Base-by-base conservation (phyloP, 1,140 invertebrate species). In the Gryllus bimaculatus region DNA sequence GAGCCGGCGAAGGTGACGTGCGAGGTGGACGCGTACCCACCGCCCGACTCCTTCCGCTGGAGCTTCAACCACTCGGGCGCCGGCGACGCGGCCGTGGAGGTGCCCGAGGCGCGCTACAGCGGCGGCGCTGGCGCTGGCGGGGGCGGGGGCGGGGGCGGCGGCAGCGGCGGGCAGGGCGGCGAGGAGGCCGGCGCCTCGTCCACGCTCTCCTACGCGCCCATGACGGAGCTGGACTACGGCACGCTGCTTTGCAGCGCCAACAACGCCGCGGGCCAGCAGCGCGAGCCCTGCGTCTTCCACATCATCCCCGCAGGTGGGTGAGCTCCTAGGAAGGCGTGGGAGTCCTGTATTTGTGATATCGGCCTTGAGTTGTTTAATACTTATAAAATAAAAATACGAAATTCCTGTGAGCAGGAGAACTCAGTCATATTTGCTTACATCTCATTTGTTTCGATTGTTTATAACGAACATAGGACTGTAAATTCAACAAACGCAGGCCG, bases 41-140 rank as follows among this genome's bases (percentile, higher is more conserved):
- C 91, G 15, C 93, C 94, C 21, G 91, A 93, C 81, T 92, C 89
- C 79, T 96, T 96, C 85, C 91, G 93, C 81, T 97, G 95, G 95
- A 91, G 93, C 48, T 95, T 96, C 85, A 96, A 96, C 86, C 95
- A 94, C 85, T 94, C 94, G 7, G 92, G 93, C 15, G 92, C 94
- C 82, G 91, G 90, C 79, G 90, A 92, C 78, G 92, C 94, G 82
- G 91, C 90, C 79, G 90, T 92, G 78, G 93, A 95, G 82, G 91
- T 95, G 82, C 90, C 91, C 26, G 89, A 90, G 79, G 85, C 83
- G 84, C 88, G 21, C 18, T 80, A 80, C 76, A 47, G 73, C 8
- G 47, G 47, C 13, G 47, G 3, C 2, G 47, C 79, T 81, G 76
- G 76, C 8, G 49, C 15, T 8, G 18, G 10, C 10, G 10, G 10